Percentiles rank a stretch among this genome's conserved stretches.
Conservation (phyloP, 2,797 vertebrate genomes). For the Picus viridis region DNA sequence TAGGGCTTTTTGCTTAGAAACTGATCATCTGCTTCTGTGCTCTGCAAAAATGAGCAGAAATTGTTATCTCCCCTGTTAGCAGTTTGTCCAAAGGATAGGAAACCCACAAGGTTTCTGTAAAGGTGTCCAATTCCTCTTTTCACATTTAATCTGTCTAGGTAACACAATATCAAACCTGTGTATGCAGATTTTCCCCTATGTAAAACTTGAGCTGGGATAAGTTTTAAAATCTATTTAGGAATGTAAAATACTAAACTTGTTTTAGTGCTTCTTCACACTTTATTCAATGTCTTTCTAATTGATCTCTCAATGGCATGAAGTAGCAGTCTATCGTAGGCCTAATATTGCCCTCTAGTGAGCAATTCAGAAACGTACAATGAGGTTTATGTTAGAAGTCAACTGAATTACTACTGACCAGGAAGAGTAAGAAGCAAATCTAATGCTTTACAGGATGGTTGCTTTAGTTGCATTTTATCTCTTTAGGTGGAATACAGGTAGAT, state of each 20-base stretch:
- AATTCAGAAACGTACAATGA: background rate
- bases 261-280: constrained; percentile 4
- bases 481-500: background rate
- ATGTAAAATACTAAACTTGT: background rate
- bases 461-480: background rate
- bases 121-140: background rate
- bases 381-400: background rate
- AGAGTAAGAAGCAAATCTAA: background rate
- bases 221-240: constrained; percentile 11
- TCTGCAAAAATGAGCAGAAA: background rate
- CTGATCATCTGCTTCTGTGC: background rate
- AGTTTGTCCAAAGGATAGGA: background rate
- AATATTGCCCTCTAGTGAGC: constrained; percentile 75
- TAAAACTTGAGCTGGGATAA: background rate
- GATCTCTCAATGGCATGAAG: background rate
- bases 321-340: constrained; percentile 33
- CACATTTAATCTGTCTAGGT: background rate
- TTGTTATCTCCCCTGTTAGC: background rate
- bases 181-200: background rate
- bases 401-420: background rate
- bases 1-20: background rate
- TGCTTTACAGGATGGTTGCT: background rate
- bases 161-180: background rate
- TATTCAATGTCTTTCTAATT: background rate
- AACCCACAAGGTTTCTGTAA: background rate